Percentiles rank a stretch among this genome's conserved stretches.
phyloP scores from a whole-genome alignment of 2,797 vertebrate genomes.

The Otolemur crassicaudatus region DNA sequence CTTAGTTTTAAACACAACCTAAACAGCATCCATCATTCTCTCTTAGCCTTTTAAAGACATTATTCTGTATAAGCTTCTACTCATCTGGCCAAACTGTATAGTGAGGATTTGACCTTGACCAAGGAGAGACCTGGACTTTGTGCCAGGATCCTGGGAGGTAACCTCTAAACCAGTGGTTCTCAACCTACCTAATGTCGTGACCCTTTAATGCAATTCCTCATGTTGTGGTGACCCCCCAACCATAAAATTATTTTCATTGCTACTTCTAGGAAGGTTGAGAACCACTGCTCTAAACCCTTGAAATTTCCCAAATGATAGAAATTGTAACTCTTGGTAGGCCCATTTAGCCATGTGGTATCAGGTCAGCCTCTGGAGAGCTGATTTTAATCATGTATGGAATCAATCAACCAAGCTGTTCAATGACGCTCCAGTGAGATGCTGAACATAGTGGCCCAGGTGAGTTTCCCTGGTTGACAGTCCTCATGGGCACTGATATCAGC shows the following conservation, averaged over 20 bases:
- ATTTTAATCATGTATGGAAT: neutral
- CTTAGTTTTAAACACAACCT: neutral
- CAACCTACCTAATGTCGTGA: too few species aligned
- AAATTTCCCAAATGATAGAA: neutral
- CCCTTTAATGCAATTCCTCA: too few species aligned
- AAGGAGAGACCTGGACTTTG: neutral
- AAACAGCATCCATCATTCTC: neutral
- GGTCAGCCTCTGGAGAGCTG: neutral
- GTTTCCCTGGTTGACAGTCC: neutral
- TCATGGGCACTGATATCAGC: neutral
- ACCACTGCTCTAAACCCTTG: neutral
- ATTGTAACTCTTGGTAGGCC: neutral
- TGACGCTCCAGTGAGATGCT: neutral
- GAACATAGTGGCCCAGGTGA: neutral
- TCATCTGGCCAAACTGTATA: neutral
- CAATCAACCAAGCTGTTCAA: neutral
- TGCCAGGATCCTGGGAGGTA: neutral
- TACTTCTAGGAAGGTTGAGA: too few species aligned
- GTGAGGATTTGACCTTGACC: conserved; percentile 2
- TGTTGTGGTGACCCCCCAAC: too few species aligned
- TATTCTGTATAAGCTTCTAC: neutral
- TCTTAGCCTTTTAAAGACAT: neutral
- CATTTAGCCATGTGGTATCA: neutral
- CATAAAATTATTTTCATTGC: too few species aligned
- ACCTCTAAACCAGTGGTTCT: neutral